Conservation (phyloP, 37 sponge, comb jelly and placozoan species). For the Petrosia ficiformis region DNA sequence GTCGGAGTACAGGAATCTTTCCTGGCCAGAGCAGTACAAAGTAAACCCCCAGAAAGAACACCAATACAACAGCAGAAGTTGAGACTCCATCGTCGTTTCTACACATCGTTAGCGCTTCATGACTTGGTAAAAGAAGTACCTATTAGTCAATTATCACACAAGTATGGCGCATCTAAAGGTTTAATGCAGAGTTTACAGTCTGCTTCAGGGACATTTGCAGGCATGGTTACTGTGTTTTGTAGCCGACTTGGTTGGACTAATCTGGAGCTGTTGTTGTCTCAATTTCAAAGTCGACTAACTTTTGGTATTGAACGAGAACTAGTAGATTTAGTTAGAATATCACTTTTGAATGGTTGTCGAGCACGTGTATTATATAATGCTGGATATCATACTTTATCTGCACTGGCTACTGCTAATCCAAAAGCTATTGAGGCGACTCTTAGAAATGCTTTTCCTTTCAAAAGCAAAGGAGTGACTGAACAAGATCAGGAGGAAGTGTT, state of each 20-base stretch:
- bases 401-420: conserved; percentile 81
- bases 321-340: conserved; percentile 86
- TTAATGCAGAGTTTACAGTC: conserved; percentile 92
- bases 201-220: conserved; percentile 92
- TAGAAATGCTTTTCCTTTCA: conserved; percentile 84
- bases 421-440: conserved; percentile 64
- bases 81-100: conserved; percentile 81
- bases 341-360: conserved; percentile 80
- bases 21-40: conserved; percentile 71
- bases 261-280: conserved; percentile 87
- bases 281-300: conserved; percentile 89
- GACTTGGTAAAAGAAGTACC: conserved; percentile 91
- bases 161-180: conserved; percentile 83
- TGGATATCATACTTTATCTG: conserved; percentile 79
- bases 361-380: conserved; percentile 94
- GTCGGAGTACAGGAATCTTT: conserved; percentile 90
- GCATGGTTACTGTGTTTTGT: conserved; percentile 97
- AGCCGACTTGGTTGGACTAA: conserved; percentile 84
- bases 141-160: conserved; percentile 62
- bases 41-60: conserved; percentile 52
- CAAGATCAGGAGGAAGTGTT: background rate
- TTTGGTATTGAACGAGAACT: conserved; percentile 96
- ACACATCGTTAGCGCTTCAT: conserved; percentile 86
- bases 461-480: conserved; percentile 37
- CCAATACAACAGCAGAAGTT: conserved; percentile 41